phyloP scores from a whole-genome alignment of 2,888 invertebrate species.

The Lochmaea crataegi region DNA sequence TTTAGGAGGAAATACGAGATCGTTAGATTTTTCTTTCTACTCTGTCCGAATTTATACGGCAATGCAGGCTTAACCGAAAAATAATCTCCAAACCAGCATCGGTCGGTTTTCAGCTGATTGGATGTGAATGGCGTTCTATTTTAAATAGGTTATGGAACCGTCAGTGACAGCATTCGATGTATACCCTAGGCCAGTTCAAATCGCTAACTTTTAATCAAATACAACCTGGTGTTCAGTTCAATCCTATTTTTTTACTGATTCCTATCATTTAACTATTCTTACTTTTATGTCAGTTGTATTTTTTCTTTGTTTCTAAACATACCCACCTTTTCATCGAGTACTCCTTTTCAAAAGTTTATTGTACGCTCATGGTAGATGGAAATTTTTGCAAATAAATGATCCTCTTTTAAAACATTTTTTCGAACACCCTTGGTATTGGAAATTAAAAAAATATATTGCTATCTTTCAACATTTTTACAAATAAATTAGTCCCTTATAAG shows the following conservation, averaged over 20 bases:
- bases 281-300: no score
- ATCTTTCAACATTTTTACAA: no score
- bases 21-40: background rate
- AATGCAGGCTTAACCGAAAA: constrained; percentile 8
- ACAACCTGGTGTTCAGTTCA: background rate
- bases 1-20: constrained; percentile 1
- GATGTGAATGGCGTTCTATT: constrained; percentile 15
- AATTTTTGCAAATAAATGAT: no score
- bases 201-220: background rate
- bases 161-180: background rate
- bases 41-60: background rate
- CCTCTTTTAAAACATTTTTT: no score
- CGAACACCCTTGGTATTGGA: no score
- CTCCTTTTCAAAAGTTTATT: no score
- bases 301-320: no score
- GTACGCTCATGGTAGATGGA: no score
- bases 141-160: constrained; percentile 15
- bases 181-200: background rate
- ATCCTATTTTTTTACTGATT: background rate
- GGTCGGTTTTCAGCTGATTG: constrained; percentile 17
- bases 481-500: no score
- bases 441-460: no score
- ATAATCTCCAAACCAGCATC: constrained; percentile 18
- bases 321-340: no score
- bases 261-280: no score